These are phyloP conservation scores for Nasonia longicornis DNA, from an alignment of 1,140 invertebrate genomes.

Conservation along the genomic window DNA sequence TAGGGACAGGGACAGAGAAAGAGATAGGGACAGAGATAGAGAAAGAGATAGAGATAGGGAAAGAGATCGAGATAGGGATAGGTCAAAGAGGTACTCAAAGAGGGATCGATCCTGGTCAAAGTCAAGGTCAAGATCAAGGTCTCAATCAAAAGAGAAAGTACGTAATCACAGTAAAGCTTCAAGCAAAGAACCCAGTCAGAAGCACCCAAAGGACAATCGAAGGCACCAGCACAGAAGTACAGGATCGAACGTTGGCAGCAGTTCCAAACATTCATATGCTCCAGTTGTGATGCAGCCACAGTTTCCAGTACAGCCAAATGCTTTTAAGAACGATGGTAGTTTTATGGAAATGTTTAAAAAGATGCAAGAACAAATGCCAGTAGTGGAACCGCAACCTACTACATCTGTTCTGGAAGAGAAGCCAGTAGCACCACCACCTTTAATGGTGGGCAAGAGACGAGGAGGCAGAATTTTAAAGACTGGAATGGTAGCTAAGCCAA, in stretches of 20 bases:
- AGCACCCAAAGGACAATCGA: slow-evolving; percentile 49
- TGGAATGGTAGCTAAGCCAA: slow-evolving; percentile 88
- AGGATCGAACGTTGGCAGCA: slow-evolving; percentile 49
- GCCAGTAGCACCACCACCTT: slow-evolving; percentile 70
- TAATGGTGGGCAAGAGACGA: slow-evolving; percentile 84
- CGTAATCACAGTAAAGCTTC: slow-evolving; percentile 62
- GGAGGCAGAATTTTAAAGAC: slow-evolving; percentile 89
- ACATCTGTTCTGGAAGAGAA: slow-evolving; percentile 63
- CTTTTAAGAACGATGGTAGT: slow-evolving; percentile 87
- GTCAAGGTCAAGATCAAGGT: slow-evolving; percentile 57
- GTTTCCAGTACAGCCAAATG: slow-evolving; percentile 68
- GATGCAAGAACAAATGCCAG: slow-evolving; percentile 77
- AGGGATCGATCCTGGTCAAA: slow-evolving; percentile 57
- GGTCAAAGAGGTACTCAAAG: slow-evolving; percentile 57
- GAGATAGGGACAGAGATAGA: slow-evolving; percentile 52
- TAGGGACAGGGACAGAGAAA: slow-evolving; percentile 58
- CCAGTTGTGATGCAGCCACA: slow-evolving; percentile 46
- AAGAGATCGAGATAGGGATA: slow-evolving; percentile 52
- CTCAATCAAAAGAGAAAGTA: slow-evolving; percentile 52
- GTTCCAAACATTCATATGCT: slow-evolving; percentile 34
- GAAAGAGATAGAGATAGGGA: slow-evolving; percentile 53
- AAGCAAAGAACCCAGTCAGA: slow-evolving; percentile 57
- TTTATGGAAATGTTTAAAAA: slow-evolving; percentile 92
- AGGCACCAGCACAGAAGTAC: slow-evolving; percentile 55
- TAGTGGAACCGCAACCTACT: slow-evolving; percentile 62